These are phyloP conservation scores for Callimorpha dominula DNA, from an alignment of 2,888 invertebrate genomes.

Conservation along the genomic window DNA sequence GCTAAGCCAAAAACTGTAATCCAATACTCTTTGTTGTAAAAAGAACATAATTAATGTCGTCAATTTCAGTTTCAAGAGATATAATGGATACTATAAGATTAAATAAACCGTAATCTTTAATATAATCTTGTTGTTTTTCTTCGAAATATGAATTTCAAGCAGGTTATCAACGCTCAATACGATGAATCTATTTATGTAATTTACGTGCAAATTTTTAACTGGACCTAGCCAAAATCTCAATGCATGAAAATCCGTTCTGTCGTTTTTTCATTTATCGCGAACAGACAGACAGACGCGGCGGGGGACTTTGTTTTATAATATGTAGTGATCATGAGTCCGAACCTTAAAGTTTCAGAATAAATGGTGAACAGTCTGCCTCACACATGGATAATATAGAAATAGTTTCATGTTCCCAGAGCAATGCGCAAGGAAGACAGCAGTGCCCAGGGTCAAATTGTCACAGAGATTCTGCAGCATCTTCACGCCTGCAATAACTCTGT, in stretches of 20 bases:
- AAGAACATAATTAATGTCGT: too few relatives aligned
- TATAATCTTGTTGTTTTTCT: not conserved
- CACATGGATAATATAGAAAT: not conserved
- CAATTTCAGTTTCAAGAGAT: too few relatives aligned
- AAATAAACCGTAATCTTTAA: not conserved
- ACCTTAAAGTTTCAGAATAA: not conserved
- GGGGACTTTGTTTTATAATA: too few relatives aligned
- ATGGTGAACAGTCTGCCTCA: not conserved
- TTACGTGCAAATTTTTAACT: conserved; percentile 31
- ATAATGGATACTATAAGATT: too few relatives aligned
- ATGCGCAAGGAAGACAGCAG: conserved; percentile 98
- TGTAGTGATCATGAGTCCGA: not conserved
- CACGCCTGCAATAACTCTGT: conserved; percentile 98
- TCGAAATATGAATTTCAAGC: not conserved
- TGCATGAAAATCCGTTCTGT: too few relatives aligned
- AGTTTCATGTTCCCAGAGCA: conserved; percentile 81
- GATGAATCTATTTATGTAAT: conserved; percentile 21
- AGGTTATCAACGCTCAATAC: conserved; percentile 1
- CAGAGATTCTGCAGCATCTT: conserved; percentile 97
- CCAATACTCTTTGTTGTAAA: too few relatives aligned
- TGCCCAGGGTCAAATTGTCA: conserved; percentile 97
- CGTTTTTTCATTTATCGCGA: too few relatives aligned
- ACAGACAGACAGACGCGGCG: too few relatives aligned
- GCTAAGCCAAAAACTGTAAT: too few relatives aligned
- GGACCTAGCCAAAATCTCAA: not conserved